Percentiles rank a stretch among this genome's conserved stretches.
Conservation (phyloP, 1,140 invertebrate genomes). For the Anastrepha obliqua region DNA sequence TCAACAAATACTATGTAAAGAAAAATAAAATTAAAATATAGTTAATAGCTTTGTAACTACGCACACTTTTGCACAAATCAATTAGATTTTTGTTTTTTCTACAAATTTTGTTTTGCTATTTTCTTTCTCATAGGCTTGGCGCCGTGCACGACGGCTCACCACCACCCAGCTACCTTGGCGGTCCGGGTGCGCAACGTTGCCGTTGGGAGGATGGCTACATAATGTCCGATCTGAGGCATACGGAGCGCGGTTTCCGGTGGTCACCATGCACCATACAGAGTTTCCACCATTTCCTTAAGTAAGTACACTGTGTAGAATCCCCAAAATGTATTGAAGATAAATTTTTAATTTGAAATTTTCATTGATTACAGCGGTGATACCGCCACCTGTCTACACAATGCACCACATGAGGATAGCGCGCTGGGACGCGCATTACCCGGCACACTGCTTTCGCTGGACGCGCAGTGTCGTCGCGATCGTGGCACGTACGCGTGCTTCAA, state of each 20-base stretch:
- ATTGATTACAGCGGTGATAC: conserved; percentile 87
- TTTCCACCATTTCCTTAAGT: conserved; percentile 97
- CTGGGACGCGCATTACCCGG: conserved; percentile 92
- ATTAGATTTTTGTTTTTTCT: neutral
- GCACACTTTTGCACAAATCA: neutral
- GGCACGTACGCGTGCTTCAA: conserved; percentile 89
- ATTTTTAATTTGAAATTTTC: neutral
- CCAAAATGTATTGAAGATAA: neutral
- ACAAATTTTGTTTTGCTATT: neutral
- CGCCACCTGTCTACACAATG: conserved; percentile 94
- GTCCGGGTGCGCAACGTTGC: conserved; percentile 95
- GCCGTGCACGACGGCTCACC: conserved; percentile 96
- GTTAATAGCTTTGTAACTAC: conserved; percentile 14
- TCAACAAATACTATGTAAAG: neutral
- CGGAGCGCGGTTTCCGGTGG: conserved; percentile 95
- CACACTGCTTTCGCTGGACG: conserved; percentile 90
- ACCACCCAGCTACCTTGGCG: conserved; percentile 93
- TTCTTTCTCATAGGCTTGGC: conserved; percentile 82
- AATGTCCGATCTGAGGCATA: conserved; percentile 95
- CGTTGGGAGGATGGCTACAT: conserved; percentile 97
- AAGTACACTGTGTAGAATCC: conserved; percentile 71
- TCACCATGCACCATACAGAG: conserved; percentile 94
- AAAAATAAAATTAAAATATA: neutral
- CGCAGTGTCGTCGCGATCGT: conserved; percentile 93
- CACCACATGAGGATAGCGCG: conserved; percentile 93